These are phyloP conservation scores for Tinea trinotella DNA, from an alignment of 2,888 invertebrate species.

Conservation along the genomic window DNA sequence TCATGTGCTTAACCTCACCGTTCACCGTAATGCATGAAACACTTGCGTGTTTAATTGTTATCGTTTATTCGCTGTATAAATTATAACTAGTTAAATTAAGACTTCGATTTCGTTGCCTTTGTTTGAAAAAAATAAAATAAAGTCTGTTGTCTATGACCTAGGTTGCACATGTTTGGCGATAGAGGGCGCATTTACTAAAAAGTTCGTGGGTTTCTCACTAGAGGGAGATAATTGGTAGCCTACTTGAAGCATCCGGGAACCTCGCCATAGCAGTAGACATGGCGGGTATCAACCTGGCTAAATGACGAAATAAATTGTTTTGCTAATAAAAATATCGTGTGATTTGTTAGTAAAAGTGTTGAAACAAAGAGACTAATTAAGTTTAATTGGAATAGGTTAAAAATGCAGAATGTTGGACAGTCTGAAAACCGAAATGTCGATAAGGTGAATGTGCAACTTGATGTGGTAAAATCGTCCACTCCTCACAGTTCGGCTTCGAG, in stretches of 20 bases:
- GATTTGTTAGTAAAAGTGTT: constrained; percentile 68
- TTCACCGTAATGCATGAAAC: too few species aligned
- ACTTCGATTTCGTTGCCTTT: too few species aligned
- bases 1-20: too few species aligned
- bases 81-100: too few species aligned
- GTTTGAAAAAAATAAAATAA: too few species aligned
- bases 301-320: constrained; percentile 75
- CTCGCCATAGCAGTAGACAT: constrained; percentile 85
- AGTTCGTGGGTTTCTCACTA: constrained; percentile 48
- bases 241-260: constrained; percentile 77
- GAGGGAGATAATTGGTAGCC: constrained; percentile 69
- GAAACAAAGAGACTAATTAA: constrained; percentile 68
- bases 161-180: constrained; percentile 38
- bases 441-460: constrained; percentile 82
- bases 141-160: background rate
- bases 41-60: too few species aligned
- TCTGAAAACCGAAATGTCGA: constrained; percentile 87
- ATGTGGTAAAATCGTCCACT: constrained; percentile 82
- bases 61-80: too few species aligned
- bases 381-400: constrained; percentile 77
- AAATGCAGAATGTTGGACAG: constrained; percentile 94
- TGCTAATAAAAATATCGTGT: constrained; percentile 70
- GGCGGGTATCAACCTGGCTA: constrained; percentile 82
- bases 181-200: constrained; percentile 48
- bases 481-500: constrained; percentile 88